Base-by-base conservation (phyloP, 2,797 vertebrate species). In the Pelobates cultripes region DNA sequence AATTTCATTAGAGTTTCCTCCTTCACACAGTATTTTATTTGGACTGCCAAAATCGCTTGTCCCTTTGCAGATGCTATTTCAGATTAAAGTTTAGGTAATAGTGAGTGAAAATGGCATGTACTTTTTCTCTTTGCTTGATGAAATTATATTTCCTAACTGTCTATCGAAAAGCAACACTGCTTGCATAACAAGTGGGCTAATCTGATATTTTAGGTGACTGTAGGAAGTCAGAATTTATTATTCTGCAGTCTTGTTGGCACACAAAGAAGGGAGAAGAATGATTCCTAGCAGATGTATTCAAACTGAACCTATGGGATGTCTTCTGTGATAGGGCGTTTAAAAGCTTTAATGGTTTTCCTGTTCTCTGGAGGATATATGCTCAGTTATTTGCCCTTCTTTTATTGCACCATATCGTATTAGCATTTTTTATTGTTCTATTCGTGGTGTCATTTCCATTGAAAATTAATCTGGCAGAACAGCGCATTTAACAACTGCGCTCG, bases 141-240 rank as follows among this genome's bases (percentile, higher is more conserved):
- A 87, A 87, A 17, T 70, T 87, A 81, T 61, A 13, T 53, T 40
- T 69, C 74, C 74, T 86, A 83, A 86, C 85, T 70, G 53, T 67
- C 89, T 82, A 87, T 87, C 87, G 78, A 81, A 88, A 79, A 81
- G 82, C 74, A 76, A 75, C 84, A 53, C 55, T 77, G 47, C 83
- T 86, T 88, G 86, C 85, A 83, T 91, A 88, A 90, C 84, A 92
- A 90, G 83, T 85, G 87, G 70, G 71, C 80, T 75, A 80, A 89
- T 87, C 83, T 88, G 81, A 88, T 90, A 87, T 88, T 87, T 88
- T 86, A 89, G 86, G 86, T 86, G 76, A 70, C 77, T 83, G 70
- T 87, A 79, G 80, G 78, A 86, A 88, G 85, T 88, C 86, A 90
- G 87, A 76, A 87, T 87, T 74, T 72, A 86, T 90, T 88, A 86